A percentile compares a stretch with the other conserved stretches of the same genome.
These are phyloP conservation scores for Cyclina sinensis DNA, from an alignment of 1,140 invertebrate species.

Conservation along the genomic window DNA sequence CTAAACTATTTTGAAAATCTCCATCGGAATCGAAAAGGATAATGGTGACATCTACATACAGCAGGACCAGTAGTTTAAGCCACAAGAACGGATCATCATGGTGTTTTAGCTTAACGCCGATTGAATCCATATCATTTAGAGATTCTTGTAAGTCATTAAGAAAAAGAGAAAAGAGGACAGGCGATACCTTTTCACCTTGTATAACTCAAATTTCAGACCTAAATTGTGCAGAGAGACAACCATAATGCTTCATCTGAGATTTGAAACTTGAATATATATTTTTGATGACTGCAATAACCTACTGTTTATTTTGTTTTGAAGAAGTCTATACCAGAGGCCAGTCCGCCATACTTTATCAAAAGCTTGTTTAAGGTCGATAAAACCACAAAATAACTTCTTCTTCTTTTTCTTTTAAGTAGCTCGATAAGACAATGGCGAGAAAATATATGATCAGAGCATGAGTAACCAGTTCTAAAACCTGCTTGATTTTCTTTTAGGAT, in stretches of 20 bases:
- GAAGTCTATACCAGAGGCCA: not conserved
- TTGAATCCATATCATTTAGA: not conserved
- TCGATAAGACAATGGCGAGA: not conserved
- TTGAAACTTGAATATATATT: slow-evolving; percentile 27
- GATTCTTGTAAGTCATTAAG: not conserved
- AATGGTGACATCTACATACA: not conserved
- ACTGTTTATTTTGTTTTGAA: not conserved
- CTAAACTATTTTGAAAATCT: no score
- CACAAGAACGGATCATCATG: not conserved
- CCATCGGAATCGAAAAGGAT: not conserved
- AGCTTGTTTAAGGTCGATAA: not conserved
- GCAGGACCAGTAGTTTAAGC: not conserved
- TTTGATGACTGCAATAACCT: not conserved
- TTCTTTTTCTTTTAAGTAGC: not conserved
- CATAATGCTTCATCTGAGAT: not conserved
- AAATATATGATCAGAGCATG: not conserved
- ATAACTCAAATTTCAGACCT: not conserved
- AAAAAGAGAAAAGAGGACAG: not conserved
- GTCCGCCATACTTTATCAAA: not conserved
- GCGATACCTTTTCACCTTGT: slow-evolving; percentile 41
- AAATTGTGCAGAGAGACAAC: not conserved
- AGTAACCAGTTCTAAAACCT: not conserved
- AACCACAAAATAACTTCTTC: not conserved
- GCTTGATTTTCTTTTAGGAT: not conserved
- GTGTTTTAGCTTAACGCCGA: not conserved